Evolutionary conservation across 2,797 vertebrate genomes (phyloP).

Genomic region (Cygnus olor): DNA sequence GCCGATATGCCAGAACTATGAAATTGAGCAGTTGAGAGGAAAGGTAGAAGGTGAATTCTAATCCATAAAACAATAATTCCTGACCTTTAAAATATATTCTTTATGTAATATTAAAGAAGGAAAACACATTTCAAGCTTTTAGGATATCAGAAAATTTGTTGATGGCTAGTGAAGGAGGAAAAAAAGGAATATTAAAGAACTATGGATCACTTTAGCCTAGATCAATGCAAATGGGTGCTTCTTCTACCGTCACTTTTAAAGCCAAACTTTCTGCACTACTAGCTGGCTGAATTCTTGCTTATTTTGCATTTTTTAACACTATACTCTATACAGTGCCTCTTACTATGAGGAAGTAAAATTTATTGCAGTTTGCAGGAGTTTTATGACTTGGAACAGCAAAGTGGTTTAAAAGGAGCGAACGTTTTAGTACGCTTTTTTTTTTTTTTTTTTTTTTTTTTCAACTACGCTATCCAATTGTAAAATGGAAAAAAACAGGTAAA

Average conservation of each 20-base stretch:
- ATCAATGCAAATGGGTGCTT: background rate
- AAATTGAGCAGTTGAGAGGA: background rate
- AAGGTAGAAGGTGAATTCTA: background rate
- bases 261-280: background rate
- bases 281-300: conserved; percentile 26
- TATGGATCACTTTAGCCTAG: background rate
- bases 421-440: background rate
- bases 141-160: background rate
- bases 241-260: background rate
- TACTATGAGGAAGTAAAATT: conserved; percentile 15
- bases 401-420: conserved; percentile 50
- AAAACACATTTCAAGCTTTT: background rate
- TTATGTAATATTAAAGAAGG: background rate
- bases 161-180: background rate
- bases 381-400: conserved; percentile 32
- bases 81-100: background rate
- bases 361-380: conserved; percentile 53
- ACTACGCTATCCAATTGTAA: conserved; percentile 4
- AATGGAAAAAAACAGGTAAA: background rate
- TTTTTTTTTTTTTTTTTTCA: background rate
- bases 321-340: background rate
- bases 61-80: background rate
- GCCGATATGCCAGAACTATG: background rate
- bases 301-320: conserved; percentile 32
- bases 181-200: background rate